Evolutionary conservation across 2,888 invertebrate species (phyloP).

Genomic region (Parascotia fuliginaria): DNA sequence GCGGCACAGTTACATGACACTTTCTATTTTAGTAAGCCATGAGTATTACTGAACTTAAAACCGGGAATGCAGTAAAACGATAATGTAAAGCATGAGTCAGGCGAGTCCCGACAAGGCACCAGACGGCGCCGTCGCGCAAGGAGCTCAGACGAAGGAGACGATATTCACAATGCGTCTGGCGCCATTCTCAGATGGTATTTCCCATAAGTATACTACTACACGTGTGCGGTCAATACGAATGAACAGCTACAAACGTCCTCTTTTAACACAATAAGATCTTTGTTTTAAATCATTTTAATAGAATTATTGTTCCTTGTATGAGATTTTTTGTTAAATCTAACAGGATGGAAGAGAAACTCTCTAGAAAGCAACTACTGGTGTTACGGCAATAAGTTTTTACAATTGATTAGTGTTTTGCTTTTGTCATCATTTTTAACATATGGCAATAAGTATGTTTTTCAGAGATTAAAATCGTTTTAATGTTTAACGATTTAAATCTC

Average conservation of each 20-base stretch:
- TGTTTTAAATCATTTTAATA: not conserved
- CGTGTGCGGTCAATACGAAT: conserved; percentile 28
- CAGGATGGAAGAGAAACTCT: no score
- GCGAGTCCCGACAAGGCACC: conserved; percentile 22
- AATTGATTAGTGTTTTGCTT: no score
- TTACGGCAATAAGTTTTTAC: no score
- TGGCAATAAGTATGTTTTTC: no score
- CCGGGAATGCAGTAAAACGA: conserved; percentile 7
- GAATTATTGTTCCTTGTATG: not conserved
- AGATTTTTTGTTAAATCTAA: no score
- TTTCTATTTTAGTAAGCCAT: conserved; percentile 44
- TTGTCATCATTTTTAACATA: no score
- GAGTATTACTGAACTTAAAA: conserved; percentile 20
- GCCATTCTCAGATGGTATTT: conserved; percentile 41
- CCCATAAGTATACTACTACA: conserved; percentile 40
- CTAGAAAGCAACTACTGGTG: no score
- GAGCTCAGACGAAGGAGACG: conserved; percentile 36
- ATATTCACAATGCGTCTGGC: conserved; percentile 44
- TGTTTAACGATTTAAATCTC: no score
- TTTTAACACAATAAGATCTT: not conserved
- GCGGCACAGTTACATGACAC: conserved; percentile 36
- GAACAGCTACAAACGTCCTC: not conserved
- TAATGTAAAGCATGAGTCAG: conserved; percentile 43
- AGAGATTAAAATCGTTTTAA: no score
- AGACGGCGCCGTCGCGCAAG: conserved; percentile 27